Conservation (phyloP, 2,888 invertebrate species). For the Notodonta ziczac region DNA sequence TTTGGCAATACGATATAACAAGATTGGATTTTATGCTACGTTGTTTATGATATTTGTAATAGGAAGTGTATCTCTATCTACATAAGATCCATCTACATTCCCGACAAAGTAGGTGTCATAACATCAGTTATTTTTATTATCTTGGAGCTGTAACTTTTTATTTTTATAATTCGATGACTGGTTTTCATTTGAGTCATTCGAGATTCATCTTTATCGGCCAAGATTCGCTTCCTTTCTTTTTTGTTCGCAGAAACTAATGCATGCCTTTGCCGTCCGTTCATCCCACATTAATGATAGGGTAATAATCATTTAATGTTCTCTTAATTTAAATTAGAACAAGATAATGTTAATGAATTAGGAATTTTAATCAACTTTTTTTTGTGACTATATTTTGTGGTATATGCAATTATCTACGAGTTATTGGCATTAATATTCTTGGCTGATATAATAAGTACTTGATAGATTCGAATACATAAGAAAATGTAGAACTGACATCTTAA, state of each 20-base stretch:
- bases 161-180: slow-evolving; percentile 54
- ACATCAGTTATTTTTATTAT: slow-evolving; percentile 55
- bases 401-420: background rate
- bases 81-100: slow-evolving; percentile 40
- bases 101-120: slow-evolving; percentile 46
- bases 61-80: slow-evolving; percentile 42
- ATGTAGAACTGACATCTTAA: too few species aligned
- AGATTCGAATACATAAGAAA: too few species aligned
- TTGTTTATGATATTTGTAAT: slow-evolving; percentile 33
- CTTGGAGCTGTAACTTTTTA: slow-evolving; percentile 52
- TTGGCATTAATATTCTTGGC: too few species aligned
- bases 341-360: background rate
- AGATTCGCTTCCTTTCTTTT: slow-evolving; percentile 50
- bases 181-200: slow-evolving; percentile 57
- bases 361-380: background rate
- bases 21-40: slow-evolving; percentile 17
- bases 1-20: slow-evolving; percentile 18
- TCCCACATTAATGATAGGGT: slow-evolving; percentile 51
- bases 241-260: slow-evolving; percentile 59
- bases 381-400: background rate
- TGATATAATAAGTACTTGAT: too few species aligned
- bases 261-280: slow-evolving; percentile 51
- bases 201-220: slow-evolving; percentile 48
- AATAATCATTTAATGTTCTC: slow-evolving; percentile 35
- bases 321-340: slow-evolving; percentile 8